phyloP scores from a whole-genome alignment of 2,888 invertebrate genomes.

The Zygogramma bicolorata region DNA sequence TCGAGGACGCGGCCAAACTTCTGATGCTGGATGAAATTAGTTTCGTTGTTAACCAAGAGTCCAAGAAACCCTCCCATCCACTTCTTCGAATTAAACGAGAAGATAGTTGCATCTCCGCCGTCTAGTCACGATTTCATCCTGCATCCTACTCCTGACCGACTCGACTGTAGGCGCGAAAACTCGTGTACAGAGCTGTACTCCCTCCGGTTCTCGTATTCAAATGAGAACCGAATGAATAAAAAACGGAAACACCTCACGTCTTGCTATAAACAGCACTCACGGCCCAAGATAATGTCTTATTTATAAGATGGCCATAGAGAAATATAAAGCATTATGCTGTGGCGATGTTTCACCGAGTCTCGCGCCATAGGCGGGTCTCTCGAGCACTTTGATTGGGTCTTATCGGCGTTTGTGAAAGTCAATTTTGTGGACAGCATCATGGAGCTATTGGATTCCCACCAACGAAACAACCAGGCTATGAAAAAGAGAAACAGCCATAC shows the following conservation, averaged over 20 bases:
- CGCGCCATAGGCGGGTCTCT: neutral
- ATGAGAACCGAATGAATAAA: slow-evolving; percentile 58
- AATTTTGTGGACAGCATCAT: too few species aligned
- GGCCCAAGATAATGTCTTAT: slow-evolving; percentile 64
- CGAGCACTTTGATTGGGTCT: neutral
- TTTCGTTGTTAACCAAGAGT: too few species aligned
- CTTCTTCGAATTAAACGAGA: too few species aligned
- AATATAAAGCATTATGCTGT: slow-evolving; percentile 41
- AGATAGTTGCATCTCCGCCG: too few species aligned
- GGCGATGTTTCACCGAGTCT: slow-evolving; percentile 21
- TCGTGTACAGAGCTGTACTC: slow-evolving; percentile 47
- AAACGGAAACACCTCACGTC: slow-evolving; percentile 55
- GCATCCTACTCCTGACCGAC: neutral
- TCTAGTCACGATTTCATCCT: neutral
- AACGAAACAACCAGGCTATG: too few species aligned
- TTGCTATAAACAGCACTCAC: slow-evolving; percentile 47
- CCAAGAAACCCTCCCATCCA: too few species aligned
- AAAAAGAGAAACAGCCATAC: too few species aligned
- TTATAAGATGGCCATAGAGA: slow-evolving; percentile 56
- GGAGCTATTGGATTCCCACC: too few species aligned
- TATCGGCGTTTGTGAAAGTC: too few species aligned
- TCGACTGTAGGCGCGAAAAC: slow-evolving; percentile 39
- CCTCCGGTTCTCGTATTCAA: slow-evolving; percentile 53
- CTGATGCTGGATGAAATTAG: too few species aligned
- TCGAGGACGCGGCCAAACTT: too few species aligned